phyloP scores from a whole-genome alignment of 2,888 invertebrate genomes.

The Agriotes lineatus region DNA sequence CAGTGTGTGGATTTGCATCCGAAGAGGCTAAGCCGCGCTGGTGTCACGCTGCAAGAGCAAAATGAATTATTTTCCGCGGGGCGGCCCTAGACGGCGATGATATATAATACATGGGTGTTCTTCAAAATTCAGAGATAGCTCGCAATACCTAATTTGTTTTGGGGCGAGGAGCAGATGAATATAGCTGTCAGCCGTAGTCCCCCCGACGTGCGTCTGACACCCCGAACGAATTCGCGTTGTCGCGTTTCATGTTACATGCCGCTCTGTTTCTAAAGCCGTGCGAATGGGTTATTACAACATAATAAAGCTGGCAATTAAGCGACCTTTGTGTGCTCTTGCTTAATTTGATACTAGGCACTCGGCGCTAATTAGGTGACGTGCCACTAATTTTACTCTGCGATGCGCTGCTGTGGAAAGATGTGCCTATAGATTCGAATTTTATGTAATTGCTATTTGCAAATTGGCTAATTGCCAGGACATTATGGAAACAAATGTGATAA shows the following conservation, averaged over 20 bases:
- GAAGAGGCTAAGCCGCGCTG: background rate
- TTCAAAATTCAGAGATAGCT: conserved; percentile 18
- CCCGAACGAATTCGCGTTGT: conserved; percentile 21
- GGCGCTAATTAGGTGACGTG: no score
- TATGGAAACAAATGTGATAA: no score
- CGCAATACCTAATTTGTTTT: conserved; percentile 19
- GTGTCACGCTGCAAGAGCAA: background rate
- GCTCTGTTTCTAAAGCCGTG: conserved; percentile 8
- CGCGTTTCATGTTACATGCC: conserved; percentile 18
- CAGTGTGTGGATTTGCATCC: background rate
- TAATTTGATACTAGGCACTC: background rate
- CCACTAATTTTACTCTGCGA: no score
- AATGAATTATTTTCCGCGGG: conserved; percentile 2
- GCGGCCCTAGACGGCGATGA: conserved; percentile 4
- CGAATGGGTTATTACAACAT: background rate
- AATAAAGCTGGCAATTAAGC: background rate
- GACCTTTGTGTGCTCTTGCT: background rate
- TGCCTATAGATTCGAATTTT: no score
- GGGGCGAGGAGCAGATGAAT: conserved; percentile 10
- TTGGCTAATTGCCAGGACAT: no score
- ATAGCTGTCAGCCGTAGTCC: conserved; percentile 22
- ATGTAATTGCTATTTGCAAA: no score
- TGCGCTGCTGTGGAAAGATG: no score
- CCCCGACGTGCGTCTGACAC: conserved; percentile 22
- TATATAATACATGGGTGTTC: conserved; percentile 12